Evolutionary conservation across 2,888 invertebrate species (phyloP).

Genomic region (Plebejus argus): DNA sequence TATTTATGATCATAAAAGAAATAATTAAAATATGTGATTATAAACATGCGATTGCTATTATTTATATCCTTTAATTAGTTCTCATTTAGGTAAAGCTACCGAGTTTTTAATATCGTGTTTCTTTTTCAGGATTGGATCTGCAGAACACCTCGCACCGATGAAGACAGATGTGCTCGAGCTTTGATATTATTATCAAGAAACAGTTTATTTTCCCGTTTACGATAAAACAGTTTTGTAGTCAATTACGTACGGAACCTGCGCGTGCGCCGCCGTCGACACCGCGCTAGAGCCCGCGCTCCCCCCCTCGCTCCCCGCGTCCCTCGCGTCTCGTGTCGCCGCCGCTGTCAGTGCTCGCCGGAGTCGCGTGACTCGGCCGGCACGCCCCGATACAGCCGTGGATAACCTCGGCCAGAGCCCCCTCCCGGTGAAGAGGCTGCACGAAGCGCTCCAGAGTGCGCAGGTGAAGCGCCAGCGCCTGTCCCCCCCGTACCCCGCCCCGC

Average conservation of each 20-base stretch:
- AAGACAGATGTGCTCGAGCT: constrained; percentile 64
- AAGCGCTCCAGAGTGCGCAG: constrained; percentile 81
- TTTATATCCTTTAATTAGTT: constrained; percentile 1
- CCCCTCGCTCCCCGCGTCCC: constrained; percentile 65
- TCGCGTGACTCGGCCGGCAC: constrained; percentile 78
- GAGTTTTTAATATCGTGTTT: constrained; percentile 43
- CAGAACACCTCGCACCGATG: constrained; percentile 62
- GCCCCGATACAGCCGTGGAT: constrained; percentile 80
- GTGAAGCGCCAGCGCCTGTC: constrained; percentile 83
- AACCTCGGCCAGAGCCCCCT: constrained; percentile 80
- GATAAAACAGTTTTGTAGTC: constrained; percentile 45
- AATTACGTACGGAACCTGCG: constrained; percentile 54
- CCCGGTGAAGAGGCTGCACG: constrained; percentile 82
- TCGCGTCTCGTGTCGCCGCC: constrained; percentile 67
- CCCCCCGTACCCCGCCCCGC: constrained; percentile 80
- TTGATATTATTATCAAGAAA: constrained; percentile 55
- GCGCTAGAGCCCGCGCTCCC: constrained; percentile 51
- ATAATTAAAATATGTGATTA: constrained; percentile 11
- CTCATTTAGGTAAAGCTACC: neutral
- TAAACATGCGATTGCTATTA: constrained; percentile 7
- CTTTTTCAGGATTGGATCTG: constrained; percentile 71
- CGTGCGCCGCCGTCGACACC: constrained; percentile 59
- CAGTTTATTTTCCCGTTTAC: constrained; percentile 49
- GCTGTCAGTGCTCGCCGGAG: constrained; percentile 79
- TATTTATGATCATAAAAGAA: neutral